Evolutionary conservation across 2,797 vertebrate species (phyloP), one percentile per base, ranked within the genome.

Genomic region (Rhinichthys osculus): DNA sequence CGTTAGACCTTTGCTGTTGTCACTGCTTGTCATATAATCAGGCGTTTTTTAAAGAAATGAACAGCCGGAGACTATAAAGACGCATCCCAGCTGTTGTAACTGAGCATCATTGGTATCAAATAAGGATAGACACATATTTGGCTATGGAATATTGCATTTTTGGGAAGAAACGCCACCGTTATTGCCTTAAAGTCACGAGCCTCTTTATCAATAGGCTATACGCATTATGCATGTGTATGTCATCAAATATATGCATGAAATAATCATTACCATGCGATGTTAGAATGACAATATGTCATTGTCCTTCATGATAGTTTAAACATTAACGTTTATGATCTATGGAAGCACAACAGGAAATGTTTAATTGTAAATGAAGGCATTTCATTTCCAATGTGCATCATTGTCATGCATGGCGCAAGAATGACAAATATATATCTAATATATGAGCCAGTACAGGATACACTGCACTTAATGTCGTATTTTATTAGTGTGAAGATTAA

Each of bases 81-180:
- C 52, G 72, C 76, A 71, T 71, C 74, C 33, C 83, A 44, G 73
- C 62, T 84, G 74, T 87, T 86, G 88, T 87, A 89, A 86, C 86
- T 89, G 89, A 90, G 86, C 89, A 87, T 82, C 92, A 90, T 90
- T 92, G 90, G 85, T 89, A 88, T 83, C 92, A 90, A 90, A 90
- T 92, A 91, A 91, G 90, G 86, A 84, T 42, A 78, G 21, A 44
- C 42, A 73, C 70, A 17, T n/a, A 78, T 84, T 57, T 40, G 33
- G 19, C 38, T 62, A 11, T 57, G 42, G 76, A 66, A 57, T 76
- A 78, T 87, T 57, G 86, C 5, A 17, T 83, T 67, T 77, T 0
- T 5, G 5, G 40, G 21, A 10, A 50, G 81, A 35, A 35, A 19
- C 52, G 52, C 50, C 62, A 27, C 42, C 40, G 23, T 87, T 88